These are phyloP conservation scores for Watsonalla cultraria DNA, from an alignment of 2,888 invertebrate genomes.

Conservation along the genomic window DNA sequence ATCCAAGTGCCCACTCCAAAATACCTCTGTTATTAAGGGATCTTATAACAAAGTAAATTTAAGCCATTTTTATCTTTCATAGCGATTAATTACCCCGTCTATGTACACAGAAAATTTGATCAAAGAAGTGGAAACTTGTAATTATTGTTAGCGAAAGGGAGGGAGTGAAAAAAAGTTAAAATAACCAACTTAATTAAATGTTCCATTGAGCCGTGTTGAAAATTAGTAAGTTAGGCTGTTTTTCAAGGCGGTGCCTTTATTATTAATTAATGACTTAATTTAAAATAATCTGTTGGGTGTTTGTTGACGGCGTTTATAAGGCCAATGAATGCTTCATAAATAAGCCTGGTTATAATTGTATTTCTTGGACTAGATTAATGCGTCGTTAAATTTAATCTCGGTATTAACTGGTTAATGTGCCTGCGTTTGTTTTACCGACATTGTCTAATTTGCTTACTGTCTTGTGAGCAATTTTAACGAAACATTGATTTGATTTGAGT, in stretches of 20 bases:
- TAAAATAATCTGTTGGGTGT: slow-evolving; percentile 26
- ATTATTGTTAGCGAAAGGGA: slow-evolving; percentile 34
- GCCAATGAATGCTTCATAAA: slow-evolving; percentile 13
- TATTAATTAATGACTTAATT: slow-evolving; percentile 45
- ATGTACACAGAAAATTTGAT: slow-evolving; percentile 39
- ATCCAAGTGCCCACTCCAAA: background rate
- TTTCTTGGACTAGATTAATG: slow-evolving; percentile 1
- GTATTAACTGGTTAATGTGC: background rate
- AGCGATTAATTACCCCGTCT: slow-evolving; percentile 12
- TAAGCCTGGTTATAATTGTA: slow-evolving; percentile 9
- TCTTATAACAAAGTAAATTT: background rate
- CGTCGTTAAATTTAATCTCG: background rate
- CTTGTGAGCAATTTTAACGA: background rate
- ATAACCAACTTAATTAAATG: slow-evolving; percentile 40
- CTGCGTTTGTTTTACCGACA: background rate
- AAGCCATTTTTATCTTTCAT: slow-evolving; percentile 9
- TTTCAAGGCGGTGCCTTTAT: slow-evolving; percentile 27
- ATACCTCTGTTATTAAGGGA: background rate
- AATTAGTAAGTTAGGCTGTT: slow-evolving; percentile 40
- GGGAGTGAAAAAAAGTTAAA: slow-evolving; percentile 22
- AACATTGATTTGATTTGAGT: no score
- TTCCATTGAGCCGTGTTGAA: slow-evolving; percentile 34
- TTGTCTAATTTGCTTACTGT: background rate
- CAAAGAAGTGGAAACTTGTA: slow-evolving; percentile 42
- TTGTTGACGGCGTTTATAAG: slow-evolving; percentile 15